Base-by-base conservation (phyloP, 2,113 vertebrate genomes). In the Empidonax traillii region DNA sequence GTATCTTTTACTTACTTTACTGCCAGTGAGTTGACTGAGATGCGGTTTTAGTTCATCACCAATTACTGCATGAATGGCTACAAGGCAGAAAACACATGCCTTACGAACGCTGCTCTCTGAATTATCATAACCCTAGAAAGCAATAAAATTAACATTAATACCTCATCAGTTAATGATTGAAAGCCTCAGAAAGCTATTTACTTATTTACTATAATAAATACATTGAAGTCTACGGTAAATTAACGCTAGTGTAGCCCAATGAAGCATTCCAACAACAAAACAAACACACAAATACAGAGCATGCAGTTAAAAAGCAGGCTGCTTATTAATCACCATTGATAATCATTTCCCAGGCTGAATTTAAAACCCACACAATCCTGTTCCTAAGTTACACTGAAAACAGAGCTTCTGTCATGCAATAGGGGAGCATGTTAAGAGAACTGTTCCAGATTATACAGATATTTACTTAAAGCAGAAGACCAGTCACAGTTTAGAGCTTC, bases 61-160 rank as follows among this genome's bases (percentile, higher is more conserved):
- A 65, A 99, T 99, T 94, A 99, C 98, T 17, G 99, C 98, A 92
- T 99, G 98, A 96, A 99, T 98, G 94, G 99, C 98, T 97, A 99
- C 99, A 82, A 99, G 98, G 96, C 99, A 99, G 98, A 99, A 99
- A 85, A 99, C 99, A 41, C 99, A 99, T 18, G 99, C 99, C 97
- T 99, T 99, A 87, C 99, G 98, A 95, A 99, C 99, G 12, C 99
- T 99, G 98, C 99, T 99, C 98, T 99, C 99, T 35, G 99, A 98
- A 96, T 99, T 99, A 96, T 99, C 99, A 62, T 99, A 99, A 84
- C 99, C 99, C 99, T 99, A 94, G 51, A 90, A 95, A 93, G 80
- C 67, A 96, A 95, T 71, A 93, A 94, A 93, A 96, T 94, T 58
- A 86, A 87, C 49, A 31, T 87, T 97, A 71, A 98, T 94, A 95